These are phyloP conservation scores for Amiota communis DNA, from an alignment of 2,888 invertebrate species.

Conservation along the genomic window DNA sequence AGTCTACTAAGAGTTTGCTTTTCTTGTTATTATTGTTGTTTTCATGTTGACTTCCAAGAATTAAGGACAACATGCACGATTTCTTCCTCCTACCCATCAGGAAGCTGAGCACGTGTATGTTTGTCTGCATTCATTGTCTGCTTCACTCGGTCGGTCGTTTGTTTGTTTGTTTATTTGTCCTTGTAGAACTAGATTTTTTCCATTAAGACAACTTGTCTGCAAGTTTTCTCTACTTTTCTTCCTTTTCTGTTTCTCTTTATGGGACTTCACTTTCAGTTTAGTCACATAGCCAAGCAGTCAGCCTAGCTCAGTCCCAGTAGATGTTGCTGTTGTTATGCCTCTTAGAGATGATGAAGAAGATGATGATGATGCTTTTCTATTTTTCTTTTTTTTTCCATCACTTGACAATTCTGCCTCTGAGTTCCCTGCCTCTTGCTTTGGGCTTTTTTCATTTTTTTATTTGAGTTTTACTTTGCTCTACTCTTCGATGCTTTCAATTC, in stretches of 20 bases:
- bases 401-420: conserved; percentile 4
- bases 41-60: not conserved
- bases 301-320: not conserved
- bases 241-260: not conserved
- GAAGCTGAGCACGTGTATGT: not conserved
- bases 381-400: conserved; percentile 20
- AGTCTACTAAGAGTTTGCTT: conserved; percentile 14
- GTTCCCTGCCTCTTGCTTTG: not conserved
- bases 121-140: not conserved
- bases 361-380: conserved; percentile 31
- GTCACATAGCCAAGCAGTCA: no score
- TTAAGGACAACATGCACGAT: not conserved
- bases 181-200: conserved; percentile 21
- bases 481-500: no score
- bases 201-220: conserved; percentile 8
- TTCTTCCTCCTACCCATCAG: not conserved
- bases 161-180: conserved; percentile 13
- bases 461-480: not conserved
- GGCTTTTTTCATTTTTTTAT: not conserved
- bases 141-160: not conserved
- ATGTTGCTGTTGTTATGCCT: no score
- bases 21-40: conserved; percentile 2
- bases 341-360: not conserved
- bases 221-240: not conserved
- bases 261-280: not conserved